Percentiles rank a stretch among this genome's conserved stretches.
phyloP scores from a whole-genome alignment of 2,113 vertebrate species.

The Cettia cetti region DNA sequence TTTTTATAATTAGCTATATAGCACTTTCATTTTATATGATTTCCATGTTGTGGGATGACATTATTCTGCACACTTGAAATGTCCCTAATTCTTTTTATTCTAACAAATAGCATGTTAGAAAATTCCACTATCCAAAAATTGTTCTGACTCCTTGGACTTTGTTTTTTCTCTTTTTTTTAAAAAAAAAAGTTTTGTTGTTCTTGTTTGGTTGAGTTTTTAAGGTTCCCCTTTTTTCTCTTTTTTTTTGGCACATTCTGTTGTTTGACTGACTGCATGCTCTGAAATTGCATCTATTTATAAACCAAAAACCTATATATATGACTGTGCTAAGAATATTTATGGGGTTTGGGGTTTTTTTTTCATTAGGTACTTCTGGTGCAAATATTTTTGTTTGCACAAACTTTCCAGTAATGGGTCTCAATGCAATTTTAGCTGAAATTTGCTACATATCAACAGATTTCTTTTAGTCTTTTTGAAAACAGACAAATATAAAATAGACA shows the following conservation, averaged over 20 bases:
- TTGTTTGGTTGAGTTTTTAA: background rate
- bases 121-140: background rate
- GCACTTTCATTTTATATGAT: background rate
- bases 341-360: background rate
- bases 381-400: background rate
- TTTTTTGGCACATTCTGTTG: background rate
- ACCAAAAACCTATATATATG: background rate
- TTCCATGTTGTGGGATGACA: background rate
- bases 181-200: background rate
- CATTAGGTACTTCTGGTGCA: background rate
- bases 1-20: constrained; percentile 22
- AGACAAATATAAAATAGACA: background rate
- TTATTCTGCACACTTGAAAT: background rate
- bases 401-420: background rate
- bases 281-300: background rate
- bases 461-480: background rate
- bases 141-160: background rate
- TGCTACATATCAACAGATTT: background rate
- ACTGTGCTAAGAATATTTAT: background rate
- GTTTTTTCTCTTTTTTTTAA: background rate
- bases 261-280: background rate
- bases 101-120: background rate
- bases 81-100: background rate
- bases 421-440: background rate
- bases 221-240: background rate